Conservation (phyloP, 2,797 vertebrate genomes). For the Enoplosus armatus region DNA sequence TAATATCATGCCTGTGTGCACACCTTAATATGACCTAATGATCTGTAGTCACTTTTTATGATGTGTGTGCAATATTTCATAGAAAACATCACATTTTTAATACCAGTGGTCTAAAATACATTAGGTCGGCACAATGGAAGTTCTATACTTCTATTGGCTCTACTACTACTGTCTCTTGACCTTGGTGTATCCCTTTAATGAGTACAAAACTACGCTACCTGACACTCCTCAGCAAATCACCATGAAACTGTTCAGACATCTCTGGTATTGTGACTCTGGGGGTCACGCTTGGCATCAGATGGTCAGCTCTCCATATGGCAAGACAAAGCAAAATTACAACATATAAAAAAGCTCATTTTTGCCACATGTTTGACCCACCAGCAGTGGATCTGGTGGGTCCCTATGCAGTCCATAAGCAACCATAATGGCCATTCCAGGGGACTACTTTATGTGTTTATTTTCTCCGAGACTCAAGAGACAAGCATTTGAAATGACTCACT, state of each 20-base stretch:
- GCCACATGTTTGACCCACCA: too few species aligned
- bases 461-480: neutral
- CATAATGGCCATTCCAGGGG: neutral
- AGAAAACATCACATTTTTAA: neutral
- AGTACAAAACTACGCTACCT: neutral
- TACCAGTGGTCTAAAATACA: neutral
- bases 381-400: too few species aligned
- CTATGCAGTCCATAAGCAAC: too few species aligned
- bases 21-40: too few species aligned
- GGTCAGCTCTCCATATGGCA: too few species aligned
- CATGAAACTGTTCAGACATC: neutral
- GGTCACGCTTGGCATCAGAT: too few species aligned
- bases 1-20: neutral
- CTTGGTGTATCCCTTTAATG: neutral
- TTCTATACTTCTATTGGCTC: too few species aligned
- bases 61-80: neutral
- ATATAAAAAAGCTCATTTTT: too few species aligned
- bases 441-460: neutral
- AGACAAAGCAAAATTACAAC: too few species aligned
- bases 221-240: neutral
- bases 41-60: neutral
- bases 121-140: neutral
- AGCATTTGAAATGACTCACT: neutral
- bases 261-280: too few species aligned
- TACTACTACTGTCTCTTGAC: too few species aligned